Evolutionary conservation across 2,888 invertebrate species (phyloP).

Genomic region (Tortrix viridana): DNA sequence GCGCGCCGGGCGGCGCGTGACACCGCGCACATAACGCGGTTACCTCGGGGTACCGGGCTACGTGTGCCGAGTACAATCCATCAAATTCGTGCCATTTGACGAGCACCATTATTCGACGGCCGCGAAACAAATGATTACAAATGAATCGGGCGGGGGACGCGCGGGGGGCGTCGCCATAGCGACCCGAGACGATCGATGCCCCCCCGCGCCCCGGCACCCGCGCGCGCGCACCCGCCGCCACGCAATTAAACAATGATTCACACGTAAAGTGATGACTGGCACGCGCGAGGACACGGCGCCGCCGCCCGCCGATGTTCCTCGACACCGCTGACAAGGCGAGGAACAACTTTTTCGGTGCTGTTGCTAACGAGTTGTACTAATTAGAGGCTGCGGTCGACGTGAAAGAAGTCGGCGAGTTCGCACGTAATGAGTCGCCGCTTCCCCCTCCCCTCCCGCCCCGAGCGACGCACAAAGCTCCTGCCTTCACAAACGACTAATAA

Average conservation of each 20-base stretch:
- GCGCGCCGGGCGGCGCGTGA: not conserved
- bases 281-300: slow-evolving; percentile 49
- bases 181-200: slow-evolving; percentile 80
- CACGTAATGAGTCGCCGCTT: slow-evolving; percentile 39
- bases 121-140: slow-evolving; percentile 84
- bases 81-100: slow-evolving; percentile 76
- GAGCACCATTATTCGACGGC: slow-evolving; percentile 75
- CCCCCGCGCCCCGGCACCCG: slow-evolving; percentile 45
- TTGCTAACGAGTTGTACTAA: slow-evolving; percentile 39
- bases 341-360: slow-evolving; percentile 24
- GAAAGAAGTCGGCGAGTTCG: slow-evolving; percentile 37
- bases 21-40: slow-evolving; percentile 15
- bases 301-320: slow-evolving; percentile 10
- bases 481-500: slow-evolving; percentile 34
- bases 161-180: slow-evolving; percentile 67
- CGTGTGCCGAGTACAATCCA: slow-evolving; percentile 58
- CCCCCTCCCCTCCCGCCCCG: slow-evolving; percentile 5
- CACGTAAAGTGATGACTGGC: slow-evolving; percentile 69
- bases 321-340: not conserved
- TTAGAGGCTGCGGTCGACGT: slow-evolving; percentile 40
- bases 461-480: slow-evolving; percentile 22
- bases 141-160: slow-evolving; percentile 68
- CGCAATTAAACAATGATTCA: slow-evolving; percentile 82
- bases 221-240: slow-evolving; percentile 52
- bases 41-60: slow-evolving; percentile 43